A percentile compares a stretch with the other conserved stretches of the same genome.
Conservation (phyloP, 1,140 invertebrate genomes). For the Drosophila parvula region DNA sequence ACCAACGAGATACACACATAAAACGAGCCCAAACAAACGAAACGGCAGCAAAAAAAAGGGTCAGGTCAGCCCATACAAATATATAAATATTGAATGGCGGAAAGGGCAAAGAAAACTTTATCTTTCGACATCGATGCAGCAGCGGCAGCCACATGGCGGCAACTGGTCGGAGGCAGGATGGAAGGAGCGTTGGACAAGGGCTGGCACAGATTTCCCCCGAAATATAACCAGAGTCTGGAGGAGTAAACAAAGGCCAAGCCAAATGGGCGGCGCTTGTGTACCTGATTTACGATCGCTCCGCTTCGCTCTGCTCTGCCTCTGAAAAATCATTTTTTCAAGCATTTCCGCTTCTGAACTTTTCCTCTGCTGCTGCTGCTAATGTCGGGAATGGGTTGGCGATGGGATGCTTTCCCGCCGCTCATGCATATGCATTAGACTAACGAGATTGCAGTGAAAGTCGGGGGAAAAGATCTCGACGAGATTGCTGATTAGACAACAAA, state of each 20-base stretch:
- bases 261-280: conserved; percentile 52
- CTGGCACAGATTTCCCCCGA: conserved; percentile 49
- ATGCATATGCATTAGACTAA: conserved; percentile 59
- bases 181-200: conserved; percentile 32
- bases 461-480: conserved; percentile 42
- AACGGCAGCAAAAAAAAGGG: conserved; percentile 44
- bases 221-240: conserved; percentile 36
- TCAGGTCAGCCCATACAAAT: conserved; percentile 35
- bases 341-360: conserved; percentile 48
- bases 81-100: conserved; percentile 34
- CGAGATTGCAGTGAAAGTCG: conserved; percentile 55
- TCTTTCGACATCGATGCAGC: conserved; percentile 42
- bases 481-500: conserved; percentile 41
- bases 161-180: conserved; percentile 48
- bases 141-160: conserved; percentile 63
- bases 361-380: conserved; percentile 9
- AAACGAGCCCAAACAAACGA: conserved; percentile 31
- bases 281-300: conserved; percentile 45
- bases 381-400: conserved; percentile 7
- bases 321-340: conserved; percentile 41
- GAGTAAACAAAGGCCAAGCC: conserved; percentile 58
- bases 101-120: conserved; percentile 34
- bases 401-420: conserved; percentile 29
- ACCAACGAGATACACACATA: conserved; percentile 17
- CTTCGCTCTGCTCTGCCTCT: conserved; percentile 13